Evolutionary conservation across 1,140 invertebrate genomes (phyloP), one percentile per base, ranked within the genome.

Genomic region (Acromyrmex echinatior): DNA sequence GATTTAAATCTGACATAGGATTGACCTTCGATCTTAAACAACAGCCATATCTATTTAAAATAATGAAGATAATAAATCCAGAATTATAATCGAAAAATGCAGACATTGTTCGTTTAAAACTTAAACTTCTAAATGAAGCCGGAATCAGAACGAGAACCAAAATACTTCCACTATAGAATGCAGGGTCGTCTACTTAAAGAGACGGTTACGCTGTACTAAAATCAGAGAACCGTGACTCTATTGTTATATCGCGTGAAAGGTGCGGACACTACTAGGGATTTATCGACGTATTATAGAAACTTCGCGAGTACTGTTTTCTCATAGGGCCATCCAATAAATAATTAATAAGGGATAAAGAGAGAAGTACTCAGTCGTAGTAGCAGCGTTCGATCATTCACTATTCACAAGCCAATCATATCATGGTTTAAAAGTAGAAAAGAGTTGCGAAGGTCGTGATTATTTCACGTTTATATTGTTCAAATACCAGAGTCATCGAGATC

Each of bases 291-390:
- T 71, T 16, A 25, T n/a, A 73, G 10, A 56, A 60, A 60, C 68
- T 62, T 74, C 9, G 28, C 28, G 80, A 62, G 56, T 74, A 62
- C 53, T 51, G 31, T 56, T 49, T 84, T 84, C 56, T 84, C 35
- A 82, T 60, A 84, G 80, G 35, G 80, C 70, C 80, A 84, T 76
- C 80, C 80, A 84, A 62, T 84, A 84, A 73, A 14, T 82, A 73
- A 73, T 21, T 62, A 16, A 84, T 84, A 84, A 74, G 70, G 3
- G 35, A 84, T 35, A 39, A 81, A 31, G 49, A 62, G 16, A 82
- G 21, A 31, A 76, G 70, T 62, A 51, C 14, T 76, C 39, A 58
- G 35, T 70, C 28, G 51, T 81, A 66, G 66, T 39, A 28, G 16
- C 53, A 66, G 31, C 39, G 14, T 82, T 60, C 21, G 18, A 45